Evolutionary conservation across 2,113 vertebrate genomes (phyloP).

Genomic region (Gasterosteus aculeatus): DNA sequence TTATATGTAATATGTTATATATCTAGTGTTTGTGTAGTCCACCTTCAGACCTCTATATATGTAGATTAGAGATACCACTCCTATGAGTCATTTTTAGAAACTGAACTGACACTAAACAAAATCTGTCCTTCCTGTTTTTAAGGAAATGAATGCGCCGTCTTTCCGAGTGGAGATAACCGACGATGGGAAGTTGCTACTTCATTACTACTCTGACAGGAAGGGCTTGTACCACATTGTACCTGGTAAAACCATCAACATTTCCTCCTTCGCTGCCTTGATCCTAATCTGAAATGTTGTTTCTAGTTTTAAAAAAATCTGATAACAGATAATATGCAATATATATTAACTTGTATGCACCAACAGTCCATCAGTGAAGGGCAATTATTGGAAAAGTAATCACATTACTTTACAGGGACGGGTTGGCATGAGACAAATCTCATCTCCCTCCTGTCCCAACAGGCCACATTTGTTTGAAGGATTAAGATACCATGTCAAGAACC

Average conservation of each 20-base stretch:
- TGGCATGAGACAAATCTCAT: neutral
- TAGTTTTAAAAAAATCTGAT: neutral
- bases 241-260: conserved; percentile 58
- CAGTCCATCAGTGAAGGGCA: neutral
- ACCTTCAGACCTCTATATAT: neutral
- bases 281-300: neutral
- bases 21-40: too few species aligned
- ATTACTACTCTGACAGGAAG: conserved; percentile 83
- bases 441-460: neutral
- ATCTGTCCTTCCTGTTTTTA: neutral
- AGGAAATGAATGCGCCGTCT: conserved; percentile 85
- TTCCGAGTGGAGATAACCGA: conserved; percentile 80
- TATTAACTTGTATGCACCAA: neutral
- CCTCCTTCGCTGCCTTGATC: neutral
- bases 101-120: neutral
- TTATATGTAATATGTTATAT: too few species aligned
- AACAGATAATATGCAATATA: neutral
- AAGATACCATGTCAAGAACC: too few species aligned
- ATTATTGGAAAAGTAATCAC: neutral
- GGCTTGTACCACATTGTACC: conserved; percentile 81
- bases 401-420: neutral
- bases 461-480: neutral
- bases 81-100: neutral
- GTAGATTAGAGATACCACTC: neutral
- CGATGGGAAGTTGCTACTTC: conserved; percentile 78